Conservation (phyloP, 2,797 vertebrate species). For the Hoplostethus atlanticus region DNA sequence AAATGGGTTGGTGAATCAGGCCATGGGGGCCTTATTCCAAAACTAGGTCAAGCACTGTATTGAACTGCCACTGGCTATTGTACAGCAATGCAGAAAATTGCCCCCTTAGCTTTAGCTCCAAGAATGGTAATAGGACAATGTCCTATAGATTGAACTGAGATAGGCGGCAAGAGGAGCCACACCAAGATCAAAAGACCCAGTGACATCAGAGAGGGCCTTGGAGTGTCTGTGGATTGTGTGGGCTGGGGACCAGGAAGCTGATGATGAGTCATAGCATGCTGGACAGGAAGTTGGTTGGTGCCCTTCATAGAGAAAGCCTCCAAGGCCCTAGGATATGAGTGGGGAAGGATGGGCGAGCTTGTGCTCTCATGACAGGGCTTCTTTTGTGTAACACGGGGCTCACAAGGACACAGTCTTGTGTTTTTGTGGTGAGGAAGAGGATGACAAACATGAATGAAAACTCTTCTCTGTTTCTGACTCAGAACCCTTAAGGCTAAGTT, state of each 20-base stretch:
- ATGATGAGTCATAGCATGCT: constrained; percentile 71
- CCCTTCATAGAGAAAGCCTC: constrained; percentile 61
- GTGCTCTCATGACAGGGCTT: constrained; percentile 65
- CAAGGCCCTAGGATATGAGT: constrained; percentile 59
- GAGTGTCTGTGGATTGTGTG: constrained; percentile 59
- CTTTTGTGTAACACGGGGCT: constrained; percentile 67
- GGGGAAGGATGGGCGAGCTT: constrained; percentile 64
- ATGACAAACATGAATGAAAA: constrained; percentile 68
- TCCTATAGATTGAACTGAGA: constrained; percentile 59
- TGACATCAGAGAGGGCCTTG: constrained; percentile 59
- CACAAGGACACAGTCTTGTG: constrained; percentile 69
- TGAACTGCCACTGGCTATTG: constrained; percentile 49
- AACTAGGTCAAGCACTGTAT: constrained; percentile 45
- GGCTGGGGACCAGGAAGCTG: constrained; percentile 59
- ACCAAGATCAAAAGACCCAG: constrained; percentile 70
- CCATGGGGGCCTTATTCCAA: constrained; percentile 2
- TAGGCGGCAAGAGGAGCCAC: constrained; percentile 33
- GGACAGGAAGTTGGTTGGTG: constrained; percentile 73
- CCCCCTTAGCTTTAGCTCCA: constrained; percentile 54
- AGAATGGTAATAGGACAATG: constrained; percentile 68
- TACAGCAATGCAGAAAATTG: constrained; percentile 62
- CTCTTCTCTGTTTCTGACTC: constrained; percentile 64
- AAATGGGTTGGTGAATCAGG: constrained; percentile 20
- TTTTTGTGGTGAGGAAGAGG: constrained; percentile 63
- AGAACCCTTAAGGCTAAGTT: constrained; percentile 69